phyloP scores from a whole-genome alignment of 2,797 vertebrate genomes.

The Aldrovandia affinis region DNA sequence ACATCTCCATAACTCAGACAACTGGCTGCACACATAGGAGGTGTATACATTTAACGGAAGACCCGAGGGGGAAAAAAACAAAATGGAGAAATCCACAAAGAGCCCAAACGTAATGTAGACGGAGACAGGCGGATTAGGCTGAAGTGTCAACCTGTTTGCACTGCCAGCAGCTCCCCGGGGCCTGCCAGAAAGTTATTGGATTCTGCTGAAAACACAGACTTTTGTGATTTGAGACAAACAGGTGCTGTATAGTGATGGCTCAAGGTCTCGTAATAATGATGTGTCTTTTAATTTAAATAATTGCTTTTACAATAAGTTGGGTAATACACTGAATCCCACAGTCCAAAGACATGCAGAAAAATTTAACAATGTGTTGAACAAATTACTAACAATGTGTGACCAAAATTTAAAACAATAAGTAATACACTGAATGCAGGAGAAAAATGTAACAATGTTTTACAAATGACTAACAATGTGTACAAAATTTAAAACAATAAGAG shows the following conservation, averaged over 20 bases:
- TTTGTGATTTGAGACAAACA: conserved; percentile 12
- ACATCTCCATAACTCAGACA: neutral
- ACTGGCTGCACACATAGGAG: neutral
- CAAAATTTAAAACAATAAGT: no score
- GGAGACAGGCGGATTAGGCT: conserved; percentile 42
- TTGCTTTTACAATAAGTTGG: no score
- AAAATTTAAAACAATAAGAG: neutral
- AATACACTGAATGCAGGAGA: neutral
- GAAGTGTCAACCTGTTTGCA: neutral
- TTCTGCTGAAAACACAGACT: conserved; percentile 16
- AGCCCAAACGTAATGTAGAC: conserved; percentile 43
- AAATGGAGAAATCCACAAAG: conserved; percentile 39
- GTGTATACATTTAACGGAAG: conserved; percentile 30
- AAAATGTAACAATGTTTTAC: no score
- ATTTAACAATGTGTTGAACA: no score
- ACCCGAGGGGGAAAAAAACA: conserved; percentile 42
- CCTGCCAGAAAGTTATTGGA: conserved; percentile 46
- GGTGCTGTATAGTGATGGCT: neutral
- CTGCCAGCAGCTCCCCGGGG: conserved; percentile 47
- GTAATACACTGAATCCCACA: neutral
- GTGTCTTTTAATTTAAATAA: neutral
- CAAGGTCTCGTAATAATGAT: neutral
- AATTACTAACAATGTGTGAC: no score
- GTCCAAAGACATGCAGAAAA: no score
- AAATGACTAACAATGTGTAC: neutral